A percentile compares a stretch with the other conserved stretches of the same genome.
phyloP scores from a whole-genome alignment of 2,113 vertebrate species.

The Hemiscyllium ocellatum region DNA sequence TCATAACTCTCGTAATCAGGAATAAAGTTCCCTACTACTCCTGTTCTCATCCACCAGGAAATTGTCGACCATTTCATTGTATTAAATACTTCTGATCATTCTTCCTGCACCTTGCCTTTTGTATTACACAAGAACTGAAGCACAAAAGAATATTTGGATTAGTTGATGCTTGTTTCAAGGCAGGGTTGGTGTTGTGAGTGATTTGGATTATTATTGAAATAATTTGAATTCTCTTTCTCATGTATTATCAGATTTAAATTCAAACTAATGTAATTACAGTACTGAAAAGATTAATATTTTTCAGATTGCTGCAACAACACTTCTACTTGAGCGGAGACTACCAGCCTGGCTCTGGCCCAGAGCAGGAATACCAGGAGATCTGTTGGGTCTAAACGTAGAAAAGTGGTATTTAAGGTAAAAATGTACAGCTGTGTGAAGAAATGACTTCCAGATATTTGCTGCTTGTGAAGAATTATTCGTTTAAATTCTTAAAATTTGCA shows the following conservation, averaged over 20 bases:
- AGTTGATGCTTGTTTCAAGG: neutral
- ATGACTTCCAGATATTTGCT: neutral
- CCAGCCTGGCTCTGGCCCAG: slow-evolving; percentile 32
- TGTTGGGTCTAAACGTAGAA: slow-evolving; percentile 35
- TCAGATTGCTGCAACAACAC: slow-evolving; percentile 40
- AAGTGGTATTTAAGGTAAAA: slow-evolving; percentile 40
- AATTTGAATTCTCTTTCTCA: neutral
- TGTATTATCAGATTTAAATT: neutral
- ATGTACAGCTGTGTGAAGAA: neutral
- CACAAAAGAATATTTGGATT: neutral
- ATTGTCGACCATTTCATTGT: neutral
- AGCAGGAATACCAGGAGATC: slow-evolving; percentile 32
- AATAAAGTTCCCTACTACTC: neutral
- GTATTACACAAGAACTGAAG: neutral
- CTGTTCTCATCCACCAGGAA: neutral
- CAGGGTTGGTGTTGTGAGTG: neutral
- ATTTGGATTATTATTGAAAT: neutral
- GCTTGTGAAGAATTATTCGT: neutral
- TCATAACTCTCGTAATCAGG: neutral
- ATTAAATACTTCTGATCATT: neutral
- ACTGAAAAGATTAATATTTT: neutral
- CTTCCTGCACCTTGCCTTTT: neutral
- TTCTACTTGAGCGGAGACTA: slow-evolving; percentile 36
- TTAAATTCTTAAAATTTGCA: neutral
- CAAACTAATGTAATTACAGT: neutral